These are phyloP conservation scores for Cephalopholis sonnerati DNA, from an alignment of 2,113 vertebrate genomes.

Conservation along the genomic window DNA sequence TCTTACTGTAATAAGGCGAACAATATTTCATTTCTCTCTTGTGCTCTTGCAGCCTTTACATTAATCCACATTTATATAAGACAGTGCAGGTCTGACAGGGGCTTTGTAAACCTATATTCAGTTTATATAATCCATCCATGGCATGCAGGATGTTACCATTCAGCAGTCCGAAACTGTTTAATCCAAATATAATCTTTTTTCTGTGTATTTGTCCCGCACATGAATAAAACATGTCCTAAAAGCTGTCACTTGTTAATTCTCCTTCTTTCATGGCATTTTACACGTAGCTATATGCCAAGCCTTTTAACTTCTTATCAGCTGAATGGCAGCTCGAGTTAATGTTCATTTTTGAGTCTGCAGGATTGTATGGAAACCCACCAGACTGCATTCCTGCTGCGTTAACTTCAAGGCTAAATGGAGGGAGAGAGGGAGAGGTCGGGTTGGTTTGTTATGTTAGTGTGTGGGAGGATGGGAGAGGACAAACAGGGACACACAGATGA, in stretches of 20 bases:
- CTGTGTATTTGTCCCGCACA: neutral
- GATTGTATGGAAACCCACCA: neutral
- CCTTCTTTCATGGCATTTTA: neutral
- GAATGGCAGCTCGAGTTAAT: neutral
- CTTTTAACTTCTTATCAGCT: neutral
- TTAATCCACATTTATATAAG: neutral
- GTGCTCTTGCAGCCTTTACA: neutral
- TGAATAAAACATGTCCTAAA: neutral
- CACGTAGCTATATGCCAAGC: no score
- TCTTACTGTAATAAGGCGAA: no score
- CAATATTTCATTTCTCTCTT: neutral
- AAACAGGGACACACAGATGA: conserved; percentile 7
- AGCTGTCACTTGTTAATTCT: neutral
- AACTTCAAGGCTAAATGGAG: neutral
- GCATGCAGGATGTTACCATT: no score
- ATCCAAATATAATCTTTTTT: neutral
- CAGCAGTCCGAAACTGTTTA: neutral
- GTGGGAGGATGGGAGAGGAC: neutral
- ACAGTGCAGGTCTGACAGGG: neutral
- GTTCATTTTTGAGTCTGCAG: neutral
- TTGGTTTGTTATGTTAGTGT: neutral
- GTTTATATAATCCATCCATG: no score
- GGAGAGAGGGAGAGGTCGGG: neutral
- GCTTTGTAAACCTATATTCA: neutral
- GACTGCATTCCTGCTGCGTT: neutral